These are phyloP conservation scores for Troides helena DNA, from an alignment of 2,888 invertebrate species.

Conservation along the genomic window DNA sequence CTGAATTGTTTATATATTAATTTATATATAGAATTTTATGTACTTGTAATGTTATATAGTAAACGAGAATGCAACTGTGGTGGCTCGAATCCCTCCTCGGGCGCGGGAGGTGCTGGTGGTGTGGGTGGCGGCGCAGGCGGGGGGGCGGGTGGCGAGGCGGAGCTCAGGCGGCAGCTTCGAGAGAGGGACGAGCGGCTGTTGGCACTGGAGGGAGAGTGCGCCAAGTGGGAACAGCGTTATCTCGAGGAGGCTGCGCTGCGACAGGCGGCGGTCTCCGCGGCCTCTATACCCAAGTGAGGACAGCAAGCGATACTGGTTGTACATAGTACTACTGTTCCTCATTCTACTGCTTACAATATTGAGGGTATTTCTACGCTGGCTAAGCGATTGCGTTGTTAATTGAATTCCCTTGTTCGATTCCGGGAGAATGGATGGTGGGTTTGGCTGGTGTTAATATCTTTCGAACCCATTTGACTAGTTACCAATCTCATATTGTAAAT, in stretches of 20 bases:
- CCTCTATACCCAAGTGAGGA: conserved; percentile 84
- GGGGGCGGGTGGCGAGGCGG: conserved; percentile 67
- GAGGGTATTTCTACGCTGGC: too few species aligned
- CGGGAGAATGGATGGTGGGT: too few species aligned
- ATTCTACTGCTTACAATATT: too few species aligned
- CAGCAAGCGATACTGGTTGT: neutral
- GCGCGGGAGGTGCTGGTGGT: conserved; percentile 2
- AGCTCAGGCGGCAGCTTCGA: conserved; percentile 71
- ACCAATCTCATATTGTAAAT: too few species aligned
- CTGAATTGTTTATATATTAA: too few species aligned
- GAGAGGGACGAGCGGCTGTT: conserved; percentile 72
- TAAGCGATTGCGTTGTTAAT: too few species aligned
- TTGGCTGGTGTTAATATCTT: too few species aligned
- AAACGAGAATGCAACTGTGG: conserved; percentile 58
- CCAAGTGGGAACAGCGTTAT: conserved; percentile 92
- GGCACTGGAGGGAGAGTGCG: conserved; percentile 87
- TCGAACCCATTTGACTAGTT: too few species aligned
- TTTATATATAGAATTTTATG: too few species aligned
- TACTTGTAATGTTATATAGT: conserved; percentile 35
- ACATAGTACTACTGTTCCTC: too few species aligned
- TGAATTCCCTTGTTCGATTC: too few species aligned
- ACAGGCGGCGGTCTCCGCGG: conserved; percentile 90
- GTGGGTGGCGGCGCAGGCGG: conserved; percentile 50
- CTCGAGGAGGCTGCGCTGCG: conserved; percentile 89
- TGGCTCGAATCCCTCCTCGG: conserved; percentile 41